Evolutionary conservation across 2,113 vertebrate genomes (phyloP), one percentile per base, ranked within the genome.

Genomic region (Panthera leo): DNA sequence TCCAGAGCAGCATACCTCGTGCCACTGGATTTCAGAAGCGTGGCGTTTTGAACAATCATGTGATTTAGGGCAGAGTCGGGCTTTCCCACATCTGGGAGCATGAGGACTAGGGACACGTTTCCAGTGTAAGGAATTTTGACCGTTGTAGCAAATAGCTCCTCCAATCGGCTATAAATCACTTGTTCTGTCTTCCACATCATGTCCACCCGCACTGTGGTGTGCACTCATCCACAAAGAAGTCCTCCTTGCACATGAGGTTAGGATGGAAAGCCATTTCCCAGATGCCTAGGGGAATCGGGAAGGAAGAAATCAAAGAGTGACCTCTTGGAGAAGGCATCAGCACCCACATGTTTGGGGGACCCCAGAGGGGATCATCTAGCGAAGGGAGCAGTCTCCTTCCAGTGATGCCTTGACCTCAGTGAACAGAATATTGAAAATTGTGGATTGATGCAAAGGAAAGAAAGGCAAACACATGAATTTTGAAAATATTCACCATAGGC

Each of bases 11-110:
- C 76, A 23, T 73, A 94, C 85, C 76, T 89, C 67, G 12, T 63
- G 31, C 61, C 42, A 7, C 31, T 63, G 65, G 53, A 16, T 12
- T 73, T 18, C 27, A n/a, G 5, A n/a, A 65, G 67, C 29, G 15
- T 65, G 53, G 53, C 89, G 65, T 19, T 27, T 21, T 53, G 25
- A 65, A n/a, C 3, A 42, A 36, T 31, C 11, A 88, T 29, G 27
- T 16, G 21, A 63, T 70, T 80, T 25, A 82, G 21, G 51, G 27
- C 9, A 19, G 21, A n/a, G 19, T 80, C 2, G 4, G 86, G 63
- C 27, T 88, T 34, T 45, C 65, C 89, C 29, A 39, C 53, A 13
- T 92, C 95, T n/a, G 89, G 95, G 31, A 95, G 82, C 71, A 86
- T 25, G 0, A 95, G 42, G 5, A 51, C 53, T 29, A 91, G 1